Conservation (phyloP, 2,797 vertebrate genomes). For the Esox lucius region DNA sequence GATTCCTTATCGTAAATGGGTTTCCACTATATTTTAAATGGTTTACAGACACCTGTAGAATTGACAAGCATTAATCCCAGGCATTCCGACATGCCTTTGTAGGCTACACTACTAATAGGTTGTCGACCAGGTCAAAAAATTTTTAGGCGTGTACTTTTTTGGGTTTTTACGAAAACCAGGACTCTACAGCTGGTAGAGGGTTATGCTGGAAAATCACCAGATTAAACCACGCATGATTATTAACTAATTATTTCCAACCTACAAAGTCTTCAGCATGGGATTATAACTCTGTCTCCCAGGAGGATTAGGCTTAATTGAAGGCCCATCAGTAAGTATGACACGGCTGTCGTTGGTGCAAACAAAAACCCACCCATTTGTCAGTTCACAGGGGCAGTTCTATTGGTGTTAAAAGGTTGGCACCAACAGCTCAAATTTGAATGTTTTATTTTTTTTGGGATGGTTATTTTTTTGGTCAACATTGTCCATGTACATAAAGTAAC, state of each 20-base stretch:
- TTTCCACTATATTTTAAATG: conserved; percentile 46
- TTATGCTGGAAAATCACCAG: conserved; percentile 44
- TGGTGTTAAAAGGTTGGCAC: too few species aligned
- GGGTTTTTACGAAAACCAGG: neutral
- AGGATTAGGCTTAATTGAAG: conserved; percentile 51
- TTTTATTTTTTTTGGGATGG: too few species aligned
- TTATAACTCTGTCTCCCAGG: conserved; percentile 65
- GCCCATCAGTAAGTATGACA: conserved; percentile 55
- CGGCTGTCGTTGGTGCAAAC: conserved; percentile 5
- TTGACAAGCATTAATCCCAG: conserved; percentile 36
- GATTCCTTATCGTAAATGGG: conserved; percentile 36
- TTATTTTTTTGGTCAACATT: conserved; percentile 16
- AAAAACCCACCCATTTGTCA: conserved; percentile 18
- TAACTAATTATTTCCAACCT: conserved; percentile 70
- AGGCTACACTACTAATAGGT: conserved; percentile 1
- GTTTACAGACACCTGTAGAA: conserved; percentile 32
- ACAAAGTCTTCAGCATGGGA: conserved; percentile 58
- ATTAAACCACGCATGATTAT: conserved; percentile 61
- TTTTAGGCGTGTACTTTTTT: conserved; percentile 28
- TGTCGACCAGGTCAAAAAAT: conserved; percentile 32
- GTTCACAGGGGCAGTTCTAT: neutral
- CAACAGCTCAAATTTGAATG: neutral
- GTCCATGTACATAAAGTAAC: neutral
- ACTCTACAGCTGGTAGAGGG: neutral
- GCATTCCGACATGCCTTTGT: conserved; percentile 2